Base-by-base conservation (phyloP, 1,140 invertebrate species). In the Zeugodacus cucurbitae region DNA sequence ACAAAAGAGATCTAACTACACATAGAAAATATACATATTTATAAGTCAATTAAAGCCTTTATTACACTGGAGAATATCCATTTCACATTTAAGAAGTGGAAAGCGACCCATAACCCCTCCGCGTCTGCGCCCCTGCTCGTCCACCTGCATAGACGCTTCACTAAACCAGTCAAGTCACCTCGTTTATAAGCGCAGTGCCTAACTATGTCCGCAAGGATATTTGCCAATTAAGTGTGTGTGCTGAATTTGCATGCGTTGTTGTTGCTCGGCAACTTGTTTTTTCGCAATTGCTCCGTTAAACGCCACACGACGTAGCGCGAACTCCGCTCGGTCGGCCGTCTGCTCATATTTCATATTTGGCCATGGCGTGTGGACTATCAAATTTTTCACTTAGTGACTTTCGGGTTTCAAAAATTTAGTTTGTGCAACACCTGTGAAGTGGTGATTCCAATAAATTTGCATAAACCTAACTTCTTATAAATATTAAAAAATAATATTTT, bases 321-420 rank as follows among this genome's bases (percentile, higher is more conserved):
- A 48, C 74, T 48, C 74, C 26, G n/a, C 41, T 29, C 26, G 48
- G 74, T 26, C 74, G n/a, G n/a, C 26, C 44, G 74, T 48, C 74
- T 82, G n/a, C 74, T 82, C 41, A 82, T 82, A 82, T 82, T 82
- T 82, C 74, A 82, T 48, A 82, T 82, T 82, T 82, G 74, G 41
- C 74, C 74, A 54, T 82, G 74, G 74, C 74, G 74, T 82, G 74
- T 48, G 74, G 34, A 82, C 74, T 26, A 82, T 26, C 26, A 70
- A 17, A 26, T 70, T 20, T 70, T 70, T 70, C 32, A 32, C 14
- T 34, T 70, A 32, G 64, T 70, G 22, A 62, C 64, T 70, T 34
- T 70, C 17, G 3, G n/a, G 64, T 62, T n/a, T 62, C 20, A 8
- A 26, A 62, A 62, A 62, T 11, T 62, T 62, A 10, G 48, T 54